Base-by-base conservation (phyloP, 2,113 vertebrate genomes). In the Candoia aspera region DNA sequence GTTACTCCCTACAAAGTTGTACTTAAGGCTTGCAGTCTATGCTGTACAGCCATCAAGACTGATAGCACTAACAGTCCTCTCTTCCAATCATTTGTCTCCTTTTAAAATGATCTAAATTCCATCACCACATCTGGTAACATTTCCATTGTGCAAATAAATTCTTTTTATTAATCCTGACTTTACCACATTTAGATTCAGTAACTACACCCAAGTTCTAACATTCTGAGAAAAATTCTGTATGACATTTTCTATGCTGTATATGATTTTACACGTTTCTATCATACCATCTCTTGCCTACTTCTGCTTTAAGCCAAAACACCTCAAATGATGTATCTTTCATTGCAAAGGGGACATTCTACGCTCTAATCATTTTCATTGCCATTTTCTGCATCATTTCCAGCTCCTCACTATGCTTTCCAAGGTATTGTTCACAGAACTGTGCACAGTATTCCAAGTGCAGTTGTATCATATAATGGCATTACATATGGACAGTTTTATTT, bases 401-500 rank as follows among this genome's bases (percentile, higher is more conserved):
- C 73, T 79, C 17, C 19, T 79, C 73, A 79, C 73, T 42, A 79
- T 79, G 73, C 33, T 42, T 42, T 79, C 73, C 33, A 79, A 23
- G 73, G 73, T 42, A 79, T 79, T 42, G 33, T 79, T 21, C 42
- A 79, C 33, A 42, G 73, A 79, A 79, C 33, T 79, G 33, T 79
- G 73, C 73, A 37, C 73, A 42, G 73, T 79, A 79, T 79, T 79
- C 73, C 73, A 79, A 79, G 73, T 42, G 33, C 19, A 79, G 73
- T 79, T 79, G 73, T 79, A 42, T 79, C 73, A 79, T 79, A 79
- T 79, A 79, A 79, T 79, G 68, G 33, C 33, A 79, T 79, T 79
- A 79, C 33, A 79, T 79, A 79, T 79, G 33, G 73, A 79, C 73
- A 79, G 73, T 79, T 79, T 79, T 79, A 79, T 79, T 79, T 79